Percentiles rank a stretch among this genome's conserved stretches.
Conservation (phyloP, 1,140 invertebrate species). For the Drosophila micromelanica region DNA sequence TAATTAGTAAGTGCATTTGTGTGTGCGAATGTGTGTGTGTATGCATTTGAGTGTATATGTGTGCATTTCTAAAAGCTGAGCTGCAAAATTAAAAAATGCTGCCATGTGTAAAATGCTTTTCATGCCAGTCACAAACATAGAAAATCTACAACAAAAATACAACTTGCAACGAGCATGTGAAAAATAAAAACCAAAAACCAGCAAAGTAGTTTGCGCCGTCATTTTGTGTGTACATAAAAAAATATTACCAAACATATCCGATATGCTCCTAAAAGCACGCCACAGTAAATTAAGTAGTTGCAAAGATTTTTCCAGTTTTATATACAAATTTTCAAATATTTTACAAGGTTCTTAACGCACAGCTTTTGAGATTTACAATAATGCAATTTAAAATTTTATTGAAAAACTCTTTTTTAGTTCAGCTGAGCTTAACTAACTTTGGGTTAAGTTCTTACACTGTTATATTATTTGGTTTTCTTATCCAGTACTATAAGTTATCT, state of each 20-base stretch:
- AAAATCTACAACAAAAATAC: slow-evolving; percentile 30
- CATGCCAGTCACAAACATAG: slow-evolving; percentile 64
- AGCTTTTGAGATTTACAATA: no score
- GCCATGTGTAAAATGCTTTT: slow-evolving; percentile 84
- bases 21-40: slow-evolving; percentile 30
- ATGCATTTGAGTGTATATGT: slow-evolving; percentile 7
- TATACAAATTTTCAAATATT: neutral
- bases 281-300: slow-evolving; percentile 7
- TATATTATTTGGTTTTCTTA: no score
- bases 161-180: slow-evolving; percentile 40
- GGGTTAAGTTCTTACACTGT: no score
- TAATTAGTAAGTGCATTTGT: slow-evolving; percentile 76
- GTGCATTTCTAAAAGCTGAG: slow-evolving; percentile 74
- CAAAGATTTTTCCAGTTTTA: neutral
- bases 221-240: slow-evolving; percentile 26
- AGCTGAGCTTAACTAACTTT: no score
- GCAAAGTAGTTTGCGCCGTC: slow-evolving; percentile 25
- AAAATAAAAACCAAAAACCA: slow-evolving; percentile 15
- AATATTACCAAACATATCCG: slow-evolving; percentile 22
- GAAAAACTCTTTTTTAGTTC: no score
- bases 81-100: slow-evolving; percentile 84
- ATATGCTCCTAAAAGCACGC: neutral
- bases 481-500: no score
- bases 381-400: no score
- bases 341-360: neutral